Evolutionary conservation across 2,113 vertebrate genomes (phyloP), one percentile per base, ranked within the genome.

Genomic region (Corynorhinus townsendii): DNA sequence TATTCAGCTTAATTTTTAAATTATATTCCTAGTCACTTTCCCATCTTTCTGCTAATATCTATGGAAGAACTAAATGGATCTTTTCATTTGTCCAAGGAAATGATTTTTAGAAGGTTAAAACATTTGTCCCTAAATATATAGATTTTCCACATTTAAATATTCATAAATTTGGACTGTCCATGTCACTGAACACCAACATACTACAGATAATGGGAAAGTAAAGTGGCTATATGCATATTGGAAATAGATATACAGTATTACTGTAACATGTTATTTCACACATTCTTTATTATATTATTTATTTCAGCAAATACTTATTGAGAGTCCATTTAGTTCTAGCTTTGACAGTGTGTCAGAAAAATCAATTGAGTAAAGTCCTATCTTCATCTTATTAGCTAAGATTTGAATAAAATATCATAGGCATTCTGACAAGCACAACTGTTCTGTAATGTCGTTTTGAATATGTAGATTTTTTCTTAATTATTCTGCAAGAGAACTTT

Each of bases 51-150:
- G 35, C 6, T 11, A 86, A 30, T 77, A 8, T 59, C 5, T 26
- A 33, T 19, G 59, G 38, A 91, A 59, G 1, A 54, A 64, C 43
- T 45, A 43, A 26, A 47, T 90, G 15, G 11, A 22, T 56, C 90
- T 93, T 92, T 93, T 89, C 64, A 96, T 64, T 45, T 81, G 14
- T 64, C 56, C 28, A 76, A 76, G 68, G 95, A 43, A 76, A 77
- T 40, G 10, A 72, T 69, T 43, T 82, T 89, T 91, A 89, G 33
- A 82, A 81, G 86, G 28, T 33, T 43, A 66, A 86, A 84, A 49
- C 16, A 20, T 86, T 88, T 91, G 14, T 59, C 14, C 30, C 73
- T 88, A 80, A 77, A 69, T 45, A 76, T 45, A 19, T 71, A 68
- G 11, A 64, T 28, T 79, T 88, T 30, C 38, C 68, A 52, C 64